These are phyloP conservation scores for Silurus meridionalis DNA, from an alignment of 2,113 vertebrate genomes.

Conservation along the genomic window DNA sequence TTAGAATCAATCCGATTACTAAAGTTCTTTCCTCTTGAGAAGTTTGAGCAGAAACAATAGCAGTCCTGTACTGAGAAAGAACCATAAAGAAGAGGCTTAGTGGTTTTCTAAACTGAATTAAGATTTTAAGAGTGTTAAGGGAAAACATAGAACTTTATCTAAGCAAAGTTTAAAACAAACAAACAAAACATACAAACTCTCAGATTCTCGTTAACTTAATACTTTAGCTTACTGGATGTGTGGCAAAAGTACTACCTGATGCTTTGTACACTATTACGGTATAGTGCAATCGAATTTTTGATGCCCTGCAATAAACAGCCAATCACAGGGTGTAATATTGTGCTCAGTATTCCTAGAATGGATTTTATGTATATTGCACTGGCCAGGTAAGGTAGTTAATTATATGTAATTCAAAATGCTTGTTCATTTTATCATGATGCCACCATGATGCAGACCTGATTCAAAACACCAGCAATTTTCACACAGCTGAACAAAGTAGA, in stretches of 20 bases:
- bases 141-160: neutral
- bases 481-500: neutral
- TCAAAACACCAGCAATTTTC: neutral
- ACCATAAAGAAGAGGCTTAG: constrained; percentile 46
- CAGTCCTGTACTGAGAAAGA: constrained; percentile 39
- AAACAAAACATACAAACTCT: neutral
- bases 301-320: neutral
- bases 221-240: neutral
- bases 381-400: neutral
- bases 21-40: constrained; percentile 60
- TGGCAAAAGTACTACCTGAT: neutral
- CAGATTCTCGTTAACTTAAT: neutral
- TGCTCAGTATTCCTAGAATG: neutral
- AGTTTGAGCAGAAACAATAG: constrained; percentile 54
- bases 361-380: neutral
- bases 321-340: neutral
- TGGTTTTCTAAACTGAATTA: constrained; percentile 8
- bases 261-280: neutral
- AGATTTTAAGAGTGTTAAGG: neutral
- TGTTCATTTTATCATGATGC: too few species aligned
- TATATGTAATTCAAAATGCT: neutral
- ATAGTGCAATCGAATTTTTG: neutral
- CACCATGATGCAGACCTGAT: neutral
- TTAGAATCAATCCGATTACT: constrained; percentile 71
- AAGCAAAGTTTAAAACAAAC: neutral